Conservation (phyloP, 2,797 vertebrate genomes). For the Somateria mollissima region DNA sequence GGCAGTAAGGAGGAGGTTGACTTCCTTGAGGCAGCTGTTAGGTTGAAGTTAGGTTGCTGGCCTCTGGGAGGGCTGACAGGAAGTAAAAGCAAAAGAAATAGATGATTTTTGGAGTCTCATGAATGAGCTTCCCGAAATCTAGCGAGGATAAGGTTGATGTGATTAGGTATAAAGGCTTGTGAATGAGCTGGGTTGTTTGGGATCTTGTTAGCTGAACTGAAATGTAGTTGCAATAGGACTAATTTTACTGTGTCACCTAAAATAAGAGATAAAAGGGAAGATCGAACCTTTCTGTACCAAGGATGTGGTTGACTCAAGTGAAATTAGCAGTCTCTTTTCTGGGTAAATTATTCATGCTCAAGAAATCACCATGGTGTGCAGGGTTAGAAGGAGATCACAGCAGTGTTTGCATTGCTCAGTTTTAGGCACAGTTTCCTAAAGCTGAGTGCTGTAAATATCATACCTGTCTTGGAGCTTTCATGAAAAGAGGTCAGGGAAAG, state of each 20-base stretch:
- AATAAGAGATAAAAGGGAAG: not conserved
- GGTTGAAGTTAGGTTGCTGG: not conserved
- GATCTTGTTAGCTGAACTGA: not conserved
- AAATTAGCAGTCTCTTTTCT: not conserved
- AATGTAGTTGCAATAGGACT: not conserved
- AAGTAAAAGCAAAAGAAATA: not conserved
- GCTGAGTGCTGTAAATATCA: not conserved
- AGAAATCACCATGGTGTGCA: not conserved
- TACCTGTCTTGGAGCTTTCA: not conserved
- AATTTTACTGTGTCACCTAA: not conserved
- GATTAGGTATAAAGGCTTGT: not conserved
- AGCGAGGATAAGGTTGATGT: not conserved
- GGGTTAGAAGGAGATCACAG: not conserved
- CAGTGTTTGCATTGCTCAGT: not conserved
- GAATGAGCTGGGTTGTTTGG: not conserved
- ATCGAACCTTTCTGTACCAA: not conserved
- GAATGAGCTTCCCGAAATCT: not conserved
- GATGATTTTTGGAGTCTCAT: not conserved
- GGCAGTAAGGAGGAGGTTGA: not conserved
- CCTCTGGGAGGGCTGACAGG: not conserved
- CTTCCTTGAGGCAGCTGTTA: not conserved
- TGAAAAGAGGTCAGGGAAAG: not conserved
- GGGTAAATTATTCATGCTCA: not conserved
- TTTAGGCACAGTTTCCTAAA: not conserved
- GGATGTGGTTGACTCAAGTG: slow-evolving; percentile 32